Evolutionary conservation across 2,113 vertebrate genomes (phyloP).

Genomic region (Ptilonorhynchus violaceus): DNA sequence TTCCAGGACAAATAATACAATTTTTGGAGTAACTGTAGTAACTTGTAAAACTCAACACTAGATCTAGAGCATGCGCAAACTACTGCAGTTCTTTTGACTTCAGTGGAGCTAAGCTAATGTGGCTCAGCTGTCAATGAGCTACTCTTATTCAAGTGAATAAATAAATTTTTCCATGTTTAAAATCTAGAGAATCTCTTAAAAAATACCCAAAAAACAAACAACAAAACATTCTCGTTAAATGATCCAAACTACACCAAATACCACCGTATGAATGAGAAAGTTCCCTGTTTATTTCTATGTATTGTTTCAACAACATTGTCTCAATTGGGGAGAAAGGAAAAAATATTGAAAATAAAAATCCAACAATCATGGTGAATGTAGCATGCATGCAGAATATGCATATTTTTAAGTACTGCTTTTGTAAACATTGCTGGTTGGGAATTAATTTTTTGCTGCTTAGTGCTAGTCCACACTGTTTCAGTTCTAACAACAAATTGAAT

Average conservation of each 20-base stretch:
- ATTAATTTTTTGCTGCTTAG: conserved; percentile 64
- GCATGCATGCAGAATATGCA: neutral
- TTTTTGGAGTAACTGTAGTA: neutral
- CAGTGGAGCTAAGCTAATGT: neutral
- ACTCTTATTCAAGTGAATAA: neutral
- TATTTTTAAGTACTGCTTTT: conserved; percentile 56
- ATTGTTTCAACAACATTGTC: neutral
- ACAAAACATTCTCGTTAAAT: neutral
- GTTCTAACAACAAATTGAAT: conserved; percentile 60
- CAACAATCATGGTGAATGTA: neutral
- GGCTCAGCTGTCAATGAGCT: neutral
- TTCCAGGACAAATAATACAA: neutral
- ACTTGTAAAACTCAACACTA: neutral
- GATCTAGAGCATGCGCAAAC: neutral
- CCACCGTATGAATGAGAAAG: neutral
- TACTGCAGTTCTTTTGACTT: neutral
- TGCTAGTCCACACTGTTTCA: conserved; percentile 56
- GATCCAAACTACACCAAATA: neutral
- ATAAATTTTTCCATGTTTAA: neutral
- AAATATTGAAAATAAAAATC: neutral
- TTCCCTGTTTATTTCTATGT: neutral
- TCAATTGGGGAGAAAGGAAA: neutral
- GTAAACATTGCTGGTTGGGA: conserved; percentile 59
- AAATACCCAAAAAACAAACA: neutral
- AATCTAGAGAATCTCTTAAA: neutral